Conservation (phyloP, 2,797 vertebrate species). For the Xyrichtys novacula region DNA sequence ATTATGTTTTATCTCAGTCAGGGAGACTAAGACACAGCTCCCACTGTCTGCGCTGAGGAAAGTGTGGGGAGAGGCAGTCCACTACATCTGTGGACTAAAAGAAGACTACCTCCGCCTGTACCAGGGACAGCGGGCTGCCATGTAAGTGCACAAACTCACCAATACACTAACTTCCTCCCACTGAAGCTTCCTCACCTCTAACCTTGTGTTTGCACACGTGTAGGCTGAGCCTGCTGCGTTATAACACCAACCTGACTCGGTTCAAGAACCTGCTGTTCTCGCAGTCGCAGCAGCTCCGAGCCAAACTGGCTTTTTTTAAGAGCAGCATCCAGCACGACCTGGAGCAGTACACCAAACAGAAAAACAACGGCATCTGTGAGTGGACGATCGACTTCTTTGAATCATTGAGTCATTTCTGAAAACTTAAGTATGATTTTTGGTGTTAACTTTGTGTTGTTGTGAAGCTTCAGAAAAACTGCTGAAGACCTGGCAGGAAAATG, state of each 20-base stretch:
- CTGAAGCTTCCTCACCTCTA: slow-evolving; percentile 6
- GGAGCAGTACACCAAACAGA: slow-evolving; percentile 95
- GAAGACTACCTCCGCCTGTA: slow-evolving; percentile 97
- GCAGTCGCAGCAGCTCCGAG: slow-evolving; percentile 95
- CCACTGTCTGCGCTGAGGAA: slow-evolving; percentile 92
- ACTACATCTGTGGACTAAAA: slow-evolving; percentile 96
- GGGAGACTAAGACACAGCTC: slow-evolving; percentile 95
- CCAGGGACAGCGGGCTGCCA: slow-evolving; percentile 96
- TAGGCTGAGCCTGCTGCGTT: slow-evolving; percentile 97
- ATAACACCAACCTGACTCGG: slow-evolving; percentile 96
- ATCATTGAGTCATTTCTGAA: neutral
- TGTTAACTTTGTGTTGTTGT: slow-evolving; percentile 47
- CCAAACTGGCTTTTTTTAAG: slow-evolving; percentile 96
- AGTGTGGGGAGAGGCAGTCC: slow-evolving; percentile 98
- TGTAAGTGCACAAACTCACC: slow-evolving; percentile 77
- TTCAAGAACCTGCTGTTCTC: slow-evolving; percentile 98
- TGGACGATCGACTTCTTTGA: slow-evolving; percentile 43
- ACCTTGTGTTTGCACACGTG: slow-evolving; percentile 37
- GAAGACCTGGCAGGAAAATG: slow-evolving; percentile 97
- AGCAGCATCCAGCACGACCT: slow-evolving; percentile 96
- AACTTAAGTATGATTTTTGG: neutral
- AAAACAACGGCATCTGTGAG: slow-evolving; percentile 95
- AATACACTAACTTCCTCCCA: neutral
- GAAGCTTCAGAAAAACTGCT: slow-evolving; percentile 98
- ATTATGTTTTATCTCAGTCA: slow-evolving; percentile 82